These are phyloP conservation scores for Sinocyclocheilus grahami DNA, from an alignment of 2,113 vertebrate species.

Conservation along the genomic window DNA sequence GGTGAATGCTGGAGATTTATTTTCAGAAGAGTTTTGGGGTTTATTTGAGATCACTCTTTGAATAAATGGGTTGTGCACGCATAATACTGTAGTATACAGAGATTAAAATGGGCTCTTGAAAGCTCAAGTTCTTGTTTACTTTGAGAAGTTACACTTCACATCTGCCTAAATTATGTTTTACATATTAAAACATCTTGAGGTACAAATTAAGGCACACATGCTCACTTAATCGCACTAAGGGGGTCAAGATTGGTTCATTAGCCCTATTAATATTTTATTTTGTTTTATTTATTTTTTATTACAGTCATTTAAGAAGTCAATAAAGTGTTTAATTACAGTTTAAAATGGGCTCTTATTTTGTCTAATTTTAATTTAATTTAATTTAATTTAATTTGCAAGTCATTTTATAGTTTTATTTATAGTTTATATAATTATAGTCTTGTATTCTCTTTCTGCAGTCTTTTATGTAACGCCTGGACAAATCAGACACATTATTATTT, in stretches of 20 bases:
- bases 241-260: not conserved
- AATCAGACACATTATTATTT: too few relatives aligned
- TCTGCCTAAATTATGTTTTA: not conserved
- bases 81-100: not conserved
- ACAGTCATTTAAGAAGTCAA: not conserved
- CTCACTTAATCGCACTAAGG: too few relatives aligned
- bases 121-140: not conserved
- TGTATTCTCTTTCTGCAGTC: too few relatives aligned
- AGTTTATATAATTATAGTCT: too few relatives aligned
- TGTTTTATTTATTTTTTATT: too few relatives aligned
- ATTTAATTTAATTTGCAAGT: not conserved
- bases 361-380: not conserved
- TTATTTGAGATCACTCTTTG: conserved; percentile 9
- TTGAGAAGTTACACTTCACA: not conserved
- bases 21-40: not conserved
- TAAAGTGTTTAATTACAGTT: too few relatives aligned
- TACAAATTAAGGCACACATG: not conserved
- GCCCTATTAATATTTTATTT: not conserved
- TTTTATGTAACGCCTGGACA: too few relatives aligned
- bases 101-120: not conserved
- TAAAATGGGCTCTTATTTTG: too few relatives aligned
- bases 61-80: not conserved
- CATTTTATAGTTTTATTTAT: not conserved
- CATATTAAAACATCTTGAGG: not conserved
- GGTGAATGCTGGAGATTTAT: not conserved